These are phyloP conservation scores for Aphelenchoides besseyi DNA, from an alignment of 1,140 invertebrate genomes.

Conservation along the genomic window DNA sequence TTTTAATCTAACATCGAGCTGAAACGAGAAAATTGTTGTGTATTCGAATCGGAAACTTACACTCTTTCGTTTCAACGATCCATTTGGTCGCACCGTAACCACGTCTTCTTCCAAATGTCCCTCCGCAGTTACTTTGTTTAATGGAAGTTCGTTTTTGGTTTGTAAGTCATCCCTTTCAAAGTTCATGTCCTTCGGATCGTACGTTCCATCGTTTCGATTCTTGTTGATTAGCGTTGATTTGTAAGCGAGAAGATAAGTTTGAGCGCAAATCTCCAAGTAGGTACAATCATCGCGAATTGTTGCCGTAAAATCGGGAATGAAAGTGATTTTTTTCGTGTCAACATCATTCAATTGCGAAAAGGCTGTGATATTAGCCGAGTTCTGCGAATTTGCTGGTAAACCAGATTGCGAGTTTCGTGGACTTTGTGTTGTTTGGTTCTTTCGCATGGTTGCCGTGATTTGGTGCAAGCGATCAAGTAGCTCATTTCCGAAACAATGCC, in stretches of 20 bases:
- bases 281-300: slow-evolving; percentile 58
- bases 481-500: slow-evolving; percentile 58
- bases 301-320: slow-evolving; percentile 53
- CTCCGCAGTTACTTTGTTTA: slow-evolving; percentile 41
- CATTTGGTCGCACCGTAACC: slow-evolving; percentile 27
- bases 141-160: slow-evolving; percentile 28
- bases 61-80: slow-evolving; percentile 22
- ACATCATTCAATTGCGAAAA: not conserved
- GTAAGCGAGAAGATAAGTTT: slow-evolving; percentile 56
- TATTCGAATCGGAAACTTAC: not conserved
- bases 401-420: slow-evolving; percentile 23
- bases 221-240: slow-evolving; percentile 49
- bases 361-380: not conserved
- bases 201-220: slow-evolving; percentile 19
- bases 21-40: slow-evolving; percentile 1
- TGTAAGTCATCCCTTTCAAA: slow-evolving; percentile 26
- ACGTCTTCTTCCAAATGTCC: slow-evolving; percentile 35
- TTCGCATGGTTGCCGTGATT: slow-evolving; percentile 21
- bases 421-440: slow-evolving; percentile 11
- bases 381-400: not conserved
- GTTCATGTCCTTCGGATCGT: slow-evolving; percentile 9
- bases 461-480: slow-evolving; percentile 46
- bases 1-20: slow-evolving; percentile 5
- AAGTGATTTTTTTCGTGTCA: slow-evolving; percentile 43
- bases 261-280: slow-evolving; percentile 54